A percentile compares a stretch with the other conserved stretches of the same genome.
Conservation (phyloP, 1,140 invertebrate genomes). For the Heliconius hermathena region DNA sequence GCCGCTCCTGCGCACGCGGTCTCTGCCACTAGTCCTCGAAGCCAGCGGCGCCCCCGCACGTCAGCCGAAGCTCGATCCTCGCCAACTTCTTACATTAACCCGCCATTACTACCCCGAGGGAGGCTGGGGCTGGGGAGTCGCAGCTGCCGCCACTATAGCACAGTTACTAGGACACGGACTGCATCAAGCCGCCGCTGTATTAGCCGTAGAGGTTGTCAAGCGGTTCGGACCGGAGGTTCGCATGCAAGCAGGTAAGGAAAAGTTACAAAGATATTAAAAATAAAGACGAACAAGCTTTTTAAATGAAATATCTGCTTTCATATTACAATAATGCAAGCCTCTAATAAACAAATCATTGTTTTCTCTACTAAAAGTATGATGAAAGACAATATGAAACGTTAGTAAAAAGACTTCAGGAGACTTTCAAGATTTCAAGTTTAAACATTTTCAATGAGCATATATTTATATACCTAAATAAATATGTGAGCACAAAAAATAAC, state of each 20-base stretch:
- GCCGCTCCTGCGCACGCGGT: slow-evolving; percentile 76
- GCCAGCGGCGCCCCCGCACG: slow-evolving; percentile 63
- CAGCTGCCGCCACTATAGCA: slow-evolving; percentile 85
- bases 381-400: too few species aligned
- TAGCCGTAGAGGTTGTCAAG: slow-evolving; percentile 77
- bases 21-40: slow-evolving; percentile 72
- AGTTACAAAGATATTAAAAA: too few species aligned
- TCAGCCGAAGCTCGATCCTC: slow-evolving; percentile 71
- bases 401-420: too few species aligned
- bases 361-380: too few species aligned
- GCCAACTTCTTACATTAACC: slow-evolving; percentile 77
- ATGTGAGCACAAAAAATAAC: background rate
- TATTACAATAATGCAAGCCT: too few species aligned
- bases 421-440: too few species aligned
- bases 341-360: too few species aligned
- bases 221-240: slow-evolving; percentile 76
- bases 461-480: too few species aligned
- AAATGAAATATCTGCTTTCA: too few species aligned
- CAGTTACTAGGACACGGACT: slow-evolving; percentile 86
- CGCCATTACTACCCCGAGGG: slow-evolving; percentile 90
- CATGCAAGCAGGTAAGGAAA: slow-evolving; percentile 75
- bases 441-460: too few species aligned
- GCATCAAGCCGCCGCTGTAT: slow-evolving; percentile 83
- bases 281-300: too few species aligned
- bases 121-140: slow-evolving; percentile 91